Conservation (phyloP, 2,888 invertebrate species). For the Gisinianus flammeolus region DNA sequence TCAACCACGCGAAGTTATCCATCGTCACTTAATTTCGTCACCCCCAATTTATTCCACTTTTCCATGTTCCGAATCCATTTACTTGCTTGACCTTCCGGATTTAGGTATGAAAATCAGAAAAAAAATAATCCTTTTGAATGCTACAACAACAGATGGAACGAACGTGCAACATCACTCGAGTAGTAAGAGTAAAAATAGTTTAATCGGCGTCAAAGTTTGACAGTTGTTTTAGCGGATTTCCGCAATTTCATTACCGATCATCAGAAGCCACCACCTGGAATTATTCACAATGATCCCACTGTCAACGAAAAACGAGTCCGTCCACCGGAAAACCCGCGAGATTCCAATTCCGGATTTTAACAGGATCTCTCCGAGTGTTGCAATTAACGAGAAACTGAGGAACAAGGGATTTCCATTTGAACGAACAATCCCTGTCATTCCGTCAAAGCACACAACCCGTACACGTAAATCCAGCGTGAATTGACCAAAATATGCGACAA, state of each 20-base stretch:
- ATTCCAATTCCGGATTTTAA: conserved; percentile 86
- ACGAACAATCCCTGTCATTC: conserved; percentile 50
- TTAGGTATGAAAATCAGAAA: no score
- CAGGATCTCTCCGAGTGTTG: conserved; percentile 87
- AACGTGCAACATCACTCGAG: no score
- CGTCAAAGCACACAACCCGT: conserved; percentile 47
- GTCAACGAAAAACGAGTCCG: conserved; percentile 86
- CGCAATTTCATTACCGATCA: no score
- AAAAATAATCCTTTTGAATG: no score
- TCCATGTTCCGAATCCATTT: conserved; percentile 96
- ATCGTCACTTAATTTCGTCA: conserved; percentile 82
- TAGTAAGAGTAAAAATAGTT: no score
- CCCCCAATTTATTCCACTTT: conserved; percentile 77
- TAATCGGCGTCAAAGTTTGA: no score
- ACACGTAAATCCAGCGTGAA: conserved; percentile 69
- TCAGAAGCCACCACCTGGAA: conserved; percentile 87
- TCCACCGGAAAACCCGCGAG: conserved; percentile 89
- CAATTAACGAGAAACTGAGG: conserved; percentile 75
- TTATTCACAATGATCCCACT: conserved; percentile 89
- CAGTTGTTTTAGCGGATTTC: no score
- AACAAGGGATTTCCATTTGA: conserved; percentile 71
- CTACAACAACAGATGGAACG: no score
- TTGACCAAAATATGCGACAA: conserved; percentile 89
- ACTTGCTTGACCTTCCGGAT: conserved; percentile 95
- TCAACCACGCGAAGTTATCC: conserved; percentile 83